phyloP scores from a whole-genome alignment of 2,113 vertebrate genomes.

The Vombatus ursinus region DNA sequence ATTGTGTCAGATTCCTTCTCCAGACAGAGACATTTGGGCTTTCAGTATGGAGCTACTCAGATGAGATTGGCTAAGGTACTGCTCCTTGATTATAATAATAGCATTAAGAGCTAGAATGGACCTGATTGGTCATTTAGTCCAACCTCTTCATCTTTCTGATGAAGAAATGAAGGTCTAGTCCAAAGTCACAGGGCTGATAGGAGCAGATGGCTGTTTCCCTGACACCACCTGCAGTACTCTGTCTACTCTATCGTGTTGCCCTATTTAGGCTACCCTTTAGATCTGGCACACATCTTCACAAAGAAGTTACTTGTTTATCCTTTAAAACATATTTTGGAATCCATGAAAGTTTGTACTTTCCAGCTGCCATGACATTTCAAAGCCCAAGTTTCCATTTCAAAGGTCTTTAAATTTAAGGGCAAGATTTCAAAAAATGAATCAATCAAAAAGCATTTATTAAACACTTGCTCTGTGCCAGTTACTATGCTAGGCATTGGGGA shows the following conservation, averaged over 20 bases:
- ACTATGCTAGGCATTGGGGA: background rate
- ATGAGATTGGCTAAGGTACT: background rate
- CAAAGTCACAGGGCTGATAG: background rate
- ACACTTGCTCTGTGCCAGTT: background rate
- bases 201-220: background rate
- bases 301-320: slow-evolving; percentile 11
- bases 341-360: slow-evolving; percentile 5
- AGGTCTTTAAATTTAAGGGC: slow-evolving; percentile 17
- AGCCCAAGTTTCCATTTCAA: slow-evolving; percentile 24
- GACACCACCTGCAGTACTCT: background rate
- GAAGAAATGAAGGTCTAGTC: background rate
- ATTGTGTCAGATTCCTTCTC: background rate
- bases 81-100: background rate
- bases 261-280: slow-evolving; percentile 4
- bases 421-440: slow-evolving; percentile 1
- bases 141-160: background rate
- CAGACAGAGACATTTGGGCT: background rate
- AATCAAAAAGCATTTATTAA: background rate
- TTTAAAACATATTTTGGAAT: slow-evolving; percentile 42
- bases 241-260: slow-evolving; percentile 6
- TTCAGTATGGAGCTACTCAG: background rate
- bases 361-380: slow-evolving; percentile 39
- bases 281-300: background rate
- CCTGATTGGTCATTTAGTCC: background rate
- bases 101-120: background rate